Conservation (phyloP, 2,797 vertebrate species). For the Chelmon rostratus region DNA sequence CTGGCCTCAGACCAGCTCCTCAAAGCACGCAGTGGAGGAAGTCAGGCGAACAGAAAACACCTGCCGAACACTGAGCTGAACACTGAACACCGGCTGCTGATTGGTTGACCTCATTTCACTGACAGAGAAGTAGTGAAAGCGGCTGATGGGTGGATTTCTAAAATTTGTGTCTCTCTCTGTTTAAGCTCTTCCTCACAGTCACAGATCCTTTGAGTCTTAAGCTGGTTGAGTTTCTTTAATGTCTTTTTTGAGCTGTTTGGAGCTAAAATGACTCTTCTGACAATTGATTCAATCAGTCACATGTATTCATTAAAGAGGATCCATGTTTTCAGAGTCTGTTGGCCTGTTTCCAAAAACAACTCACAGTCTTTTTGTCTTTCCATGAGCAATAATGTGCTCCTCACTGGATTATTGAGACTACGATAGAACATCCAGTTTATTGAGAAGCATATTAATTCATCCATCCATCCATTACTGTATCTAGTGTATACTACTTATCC, state of each 20-base stretch:
- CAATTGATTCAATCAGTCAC: background rate
- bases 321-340: background rate
- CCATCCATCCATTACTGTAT: too few species aligned
- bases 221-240: too few species aligned
- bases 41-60: constrained; percentile 16
- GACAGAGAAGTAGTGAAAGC: constrained; percentile 5
- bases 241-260: background rate
- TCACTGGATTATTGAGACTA: background rate
- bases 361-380: background rate
- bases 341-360: too few species aligned
- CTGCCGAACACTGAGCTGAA: constrained; percentile 5
- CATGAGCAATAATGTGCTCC: background rate
- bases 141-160: constrained; percentile 4
- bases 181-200: background rate
- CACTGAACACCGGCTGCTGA: constrained; percentile 15
- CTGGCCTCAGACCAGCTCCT: constrained; percentile 4
- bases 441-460: too few species aligned
- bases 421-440: background rate
- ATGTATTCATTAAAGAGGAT: background rate
- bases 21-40: constrained; percentile 2
- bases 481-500: too few species aligned
- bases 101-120: constrained; percentile 36
- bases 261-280: background rate
- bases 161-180: background rate
- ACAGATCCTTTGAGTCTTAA: background rate